Evolutionary conservation across 2,888 invertebrate genomes (phyloP).

Genomic region (Fissipunctia ypsillon): DNA sequence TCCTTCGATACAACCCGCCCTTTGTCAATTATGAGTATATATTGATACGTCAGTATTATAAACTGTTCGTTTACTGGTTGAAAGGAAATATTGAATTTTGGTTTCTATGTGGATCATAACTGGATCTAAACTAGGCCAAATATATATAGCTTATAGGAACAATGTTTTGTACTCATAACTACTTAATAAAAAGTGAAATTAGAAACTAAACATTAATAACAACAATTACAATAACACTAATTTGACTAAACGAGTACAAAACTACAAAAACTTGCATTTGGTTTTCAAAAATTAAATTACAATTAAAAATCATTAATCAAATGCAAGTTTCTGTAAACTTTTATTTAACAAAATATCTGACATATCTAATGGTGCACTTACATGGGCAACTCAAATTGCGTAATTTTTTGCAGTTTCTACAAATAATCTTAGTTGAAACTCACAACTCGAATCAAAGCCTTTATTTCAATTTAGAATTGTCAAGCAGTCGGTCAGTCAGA

Average conservation of each 20-base stretch:
- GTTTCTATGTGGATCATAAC: conserved; percentile 16
- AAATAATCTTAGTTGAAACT: background rate
- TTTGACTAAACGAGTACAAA: conserved; percentile 54
- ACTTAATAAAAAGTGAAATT: conserved; percentile 15
- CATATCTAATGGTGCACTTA: conserved; percentile 53
- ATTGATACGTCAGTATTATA: conserved; percentile 65
- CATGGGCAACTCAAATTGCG: background rate
- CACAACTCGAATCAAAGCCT: background rate
- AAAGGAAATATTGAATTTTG: conserved; percentile 47
- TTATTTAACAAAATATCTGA: conserved; percentile 52
- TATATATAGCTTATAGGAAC: conserved; percentile 31
- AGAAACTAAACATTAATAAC: conserved; percentile 35
- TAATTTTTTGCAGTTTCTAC: background rate
- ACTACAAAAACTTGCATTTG: conserved; percentile 47
- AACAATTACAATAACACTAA: conserved; percentile 46
- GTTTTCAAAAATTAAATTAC: conserved; percentile 4
- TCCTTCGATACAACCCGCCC: conserved; percentile 29
- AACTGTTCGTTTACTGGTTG: conserved; percentile 9
- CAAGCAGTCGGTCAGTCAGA: background rate
- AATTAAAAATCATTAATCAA: conserved; percentile 31
- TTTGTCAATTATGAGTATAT: conserved; percentile 19
- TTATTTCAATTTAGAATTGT: background rate
- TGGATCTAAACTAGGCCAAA: conserved; percentile 51
- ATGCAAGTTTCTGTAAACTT: conserved; percentile 28
- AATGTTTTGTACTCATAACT: conserved; percentile 52